Conservation (phyloP, 2,113 vertebrate species). For the Eulemur macaco region DNA sequence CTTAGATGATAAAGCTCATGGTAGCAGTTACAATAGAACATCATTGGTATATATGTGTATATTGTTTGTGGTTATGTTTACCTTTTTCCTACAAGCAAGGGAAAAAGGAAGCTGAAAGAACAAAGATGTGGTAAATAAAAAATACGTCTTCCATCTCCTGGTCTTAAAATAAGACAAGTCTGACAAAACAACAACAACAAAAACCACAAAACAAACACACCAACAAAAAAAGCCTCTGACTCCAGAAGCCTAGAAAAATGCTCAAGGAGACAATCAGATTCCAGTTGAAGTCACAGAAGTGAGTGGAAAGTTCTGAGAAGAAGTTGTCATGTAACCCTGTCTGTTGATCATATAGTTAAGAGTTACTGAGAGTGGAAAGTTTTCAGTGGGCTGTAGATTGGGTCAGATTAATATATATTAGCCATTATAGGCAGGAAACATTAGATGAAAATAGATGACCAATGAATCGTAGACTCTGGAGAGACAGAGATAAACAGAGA, state of each 20-base stretch:
- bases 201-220: background rate
- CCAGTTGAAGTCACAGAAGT: background rate
- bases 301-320: background rate
- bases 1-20: background rate
- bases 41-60: fast-evolving
- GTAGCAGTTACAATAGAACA: too few species aligned
- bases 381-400: background rate
- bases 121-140: background rate
- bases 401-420: background rate
- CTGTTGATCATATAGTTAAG: too few species aligned
- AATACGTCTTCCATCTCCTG: background rate
- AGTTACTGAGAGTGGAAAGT: background rate
- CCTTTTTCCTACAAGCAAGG: background rate
- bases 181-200: background rate
- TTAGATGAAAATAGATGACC: background rate
- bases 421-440: background rate
- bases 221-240: background rate
- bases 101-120: background rate
- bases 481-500: background rate
- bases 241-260: background rate
- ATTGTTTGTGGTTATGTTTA: background rate
- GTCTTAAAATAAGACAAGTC: background rate
- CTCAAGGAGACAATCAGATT: background rate
- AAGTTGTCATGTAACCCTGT: background rate
- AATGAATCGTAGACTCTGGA: background rate